Evolutionary conservation across 2,113 vertebrate genomes (phyloP).

Genomic region (Aplodontia rufa): DNA sequence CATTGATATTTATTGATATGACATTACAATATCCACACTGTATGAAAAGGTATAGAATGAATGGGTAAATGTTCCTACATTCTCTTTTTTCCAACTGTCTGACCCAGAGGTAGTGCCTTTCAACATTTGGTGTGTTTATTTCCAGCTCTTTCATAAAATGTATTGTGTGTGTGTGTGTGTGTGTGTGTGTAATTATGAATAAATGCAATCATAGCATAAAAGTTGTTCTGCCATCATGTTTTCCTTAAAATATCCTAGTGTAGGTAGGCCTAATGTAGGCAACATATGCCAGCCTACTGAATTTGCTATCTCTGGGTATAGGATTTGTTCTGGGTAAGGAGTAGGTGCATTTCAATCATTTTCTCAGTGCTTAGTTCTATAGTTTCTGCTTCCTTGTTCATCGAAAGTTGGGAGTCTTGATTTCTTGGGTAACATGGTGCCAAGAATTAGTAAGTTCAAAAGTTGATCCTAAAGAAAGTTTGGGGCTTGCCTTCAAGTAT

Average conservation of each 20-base stretch:
- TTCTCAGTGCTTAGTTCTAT: not conserved
- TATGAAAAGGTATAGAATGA: not conserved
- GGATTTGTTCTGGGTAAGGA: not conserved
- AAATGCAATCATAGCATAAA: not conserved
- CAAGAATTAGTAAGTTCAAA: not conserved
- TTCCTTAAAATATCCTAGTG: not conserved
- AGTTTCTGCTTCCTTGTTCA: constrained; percentile 1
- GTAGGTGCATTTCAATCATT: not conserved
- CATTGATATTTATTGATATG: not conserved
- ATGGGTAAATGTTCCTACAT: not conserved
- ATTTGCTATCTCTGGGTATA: not conserved
- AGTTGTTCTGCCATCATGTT: not conserved
- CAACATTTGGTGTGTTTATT: not conserved
- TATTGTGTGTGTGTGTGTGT: not conserved
- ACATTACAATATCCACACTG: not conserved
- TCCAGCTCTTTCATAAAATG: constrained; percentile 12
- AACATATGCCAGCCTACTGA: not conserved
- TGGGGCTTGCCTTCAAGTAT: not conserved
- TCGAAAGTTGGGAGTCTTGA: not conserved
- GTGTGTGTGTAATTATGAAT: not conserved
- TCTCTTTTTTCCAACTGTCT: not conserved
- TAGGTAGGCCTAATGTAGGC: too few relatives aligned
- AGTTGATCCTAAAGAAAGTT: not conserved
- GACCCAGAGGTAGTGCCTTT: not conserved
- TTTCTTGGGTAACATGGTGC: not conserved